Evolutionary conservation across 2,888 invertebrate species (phyloP), one percentile per base, ranked within the genome.

Genomic region (Chironomus riparius): DNA sequence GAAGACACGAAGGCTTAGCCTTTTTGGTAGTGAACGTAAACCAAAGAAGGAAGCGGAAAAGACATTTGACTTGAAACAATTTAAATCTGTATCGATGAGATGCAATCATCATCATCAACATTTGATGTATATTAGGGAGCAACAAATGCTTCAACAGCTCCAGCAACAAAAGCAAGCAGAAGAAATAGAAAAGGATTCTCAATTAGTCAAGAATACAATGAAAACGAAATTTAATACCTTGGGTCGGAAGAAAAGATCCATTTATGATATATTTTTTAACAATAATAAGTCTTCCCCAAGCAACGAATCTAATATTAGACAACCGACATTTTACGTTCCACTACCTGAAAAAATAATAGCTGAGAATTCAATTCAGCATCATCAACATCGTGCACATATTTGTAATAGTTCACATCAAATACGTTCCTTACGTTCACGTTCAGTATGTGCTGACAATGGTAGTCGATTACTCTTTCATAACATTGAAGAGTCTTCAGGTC

Each of bases 271-370:
- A 5, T 76, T 76, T 28, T 76, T 76, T 62, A 76, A 77, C 69
- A 77, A 73, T 47, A 77, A 77, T 47, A 77, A 73, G 18, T 76
- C 77, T 70, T 76, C 77, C 74, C 48, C 76, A 28, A 24, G 28
- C n/a, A 76, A 21, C 28, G 76, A 76, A 24, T 13, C 56, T 38
- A 47, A 21, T 38, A 21, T 68, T n/a, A 47, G n/a, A 15, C 86
- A 87, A 77, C 86, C 86, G 77, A 86, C 86, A n/a, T 92, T 92
- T 81, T 91, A 91, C 82, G 91, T 91, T 47, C 91, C 92, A 76
- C 89, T 90, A 81, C 88, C 88, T 12, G 69, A 69, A 13, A 47
- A 69, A 15, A 21, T 24, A 22, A 38, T 18, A 28, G 15, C 12
- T 7, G 56, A 56, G n/a, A 38, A 38, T 18, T 12, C 7, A 62